phyloP scores from a whole-genome alignment of 2,113 vertebrate genomes.

The Piprites chloris region DNA sequence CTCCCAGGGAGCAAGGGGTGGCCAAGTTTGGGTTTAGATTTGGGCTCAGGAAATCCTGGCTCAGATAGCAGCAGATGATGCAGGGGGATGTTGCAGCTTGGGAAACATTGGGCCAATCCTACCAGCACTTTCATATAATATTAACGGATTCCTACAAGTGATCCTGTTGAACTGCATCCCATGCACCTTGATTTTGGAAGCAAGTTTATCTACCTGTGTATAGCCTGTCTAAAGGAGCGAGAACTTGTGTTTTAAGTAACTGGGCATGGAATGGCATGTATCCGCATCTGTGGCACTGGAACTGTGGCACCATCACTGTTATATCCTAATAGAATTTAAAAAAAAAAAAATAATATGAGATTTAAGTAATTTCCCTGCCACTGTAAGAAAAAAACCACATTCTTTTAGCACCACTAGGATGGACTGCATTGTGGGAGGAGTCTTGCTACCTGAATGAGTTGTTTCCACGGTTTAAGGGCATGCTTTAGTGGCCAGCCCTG shows the following conservation, averaged over 20 bases:
- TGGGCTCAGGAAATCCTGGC: not conserved
- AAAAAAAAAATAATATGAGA: not conserved
- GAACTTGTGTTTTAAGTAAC: not conserved
- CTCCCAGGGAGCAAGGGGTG: not conserved
- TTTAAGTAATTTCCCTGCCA: not conserved
- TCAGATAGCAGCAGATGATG: not conserved
- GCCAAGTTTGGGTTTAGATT: not conserved
- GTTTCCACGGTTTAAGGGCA: not conserved
- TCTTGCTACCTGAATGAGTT: not conserved
- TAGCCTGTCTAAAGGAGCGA: not conserved
- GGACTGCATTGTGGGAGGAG: not conserved
- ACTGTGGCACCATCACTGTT: not conserved
- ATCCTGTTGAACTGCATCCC: not conserved
- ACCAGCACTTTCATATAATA: not conserved
- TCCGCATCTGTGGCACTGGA: not conserved
- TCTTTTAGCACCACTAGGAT: not conserved
- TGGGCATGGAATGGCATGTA: no score
- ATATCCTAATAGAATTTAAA: not conserved
- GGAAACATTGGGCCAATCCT: not conserved
- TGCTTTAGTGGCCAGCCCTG: not conserved
- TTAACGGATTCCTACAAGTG: not conserved
- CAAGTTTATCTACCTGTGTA: fast-evolving
- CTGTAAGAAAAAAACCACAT: fast-evolving
- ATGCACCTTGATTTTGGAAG: not conserved
- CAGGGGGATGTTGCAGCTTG: not conserved